Evolutionary conservation across 2,888 invertebrate species (phyloP), one percentile per base, ranked within the genome.

Genomic region (Caenorhabditis drosophilae): DNA sequence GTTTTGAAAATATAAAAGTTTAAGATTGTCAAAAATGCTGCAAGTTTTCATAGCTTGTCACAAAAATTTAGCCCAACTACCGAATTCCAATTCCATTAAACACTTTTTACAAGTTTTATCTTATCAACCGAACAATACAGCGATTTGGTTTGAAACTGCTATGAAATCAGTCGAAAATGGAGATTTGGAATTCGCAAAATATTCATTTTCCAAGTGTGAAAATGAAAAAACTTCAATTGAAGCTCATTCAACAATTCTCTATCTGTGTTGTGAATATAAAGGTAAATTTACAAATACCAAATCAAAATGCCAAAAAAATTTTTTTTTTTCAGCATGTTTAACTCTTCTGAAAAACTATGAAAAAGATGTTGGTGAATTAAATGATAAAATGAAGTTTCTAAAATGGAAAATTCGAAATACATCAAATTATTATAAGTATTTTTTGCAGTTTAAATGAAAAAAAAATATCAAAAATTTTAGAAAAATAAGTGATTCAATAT

Each of bases 41-140:
- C 60, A 68, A 26, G 38, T 72, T 2, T 75, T 66, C 36, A 59
- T 70, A 11, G 70, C 63, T 2, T 45, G 55, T 27, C 71, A 75
- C 27, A 72, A 70, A 38, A 75, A 75, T 48, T 52, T 75, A 23
- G 72, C 70, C n/a, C n/a, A 2, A 51, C 34, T 12, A 6, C 72
- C 3, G 49, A 67, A 15, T 50, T 38, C 35, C 18, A 16, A 22
- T 20, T 20, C 34, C 23, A 16, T 38, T 12, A 35, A 36, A 27
- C 27, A 11, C 18, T 44, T 27, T 18, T 20, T 41, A 20, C 27
- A 70, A 62, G 51, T 70, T 4, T 44, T 75, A 4, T 52, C 54
- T 15, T 41, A 70, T 16, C 64, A 66, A 27, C 74, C 74, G 15
- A 61, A 66, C 15, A 68, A 72, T 31, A 38, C 61, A 1, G 41